Conservation (phyloP, 2,797 vertebrate genomes). For the Artibeus jamaicensis region DNA sequence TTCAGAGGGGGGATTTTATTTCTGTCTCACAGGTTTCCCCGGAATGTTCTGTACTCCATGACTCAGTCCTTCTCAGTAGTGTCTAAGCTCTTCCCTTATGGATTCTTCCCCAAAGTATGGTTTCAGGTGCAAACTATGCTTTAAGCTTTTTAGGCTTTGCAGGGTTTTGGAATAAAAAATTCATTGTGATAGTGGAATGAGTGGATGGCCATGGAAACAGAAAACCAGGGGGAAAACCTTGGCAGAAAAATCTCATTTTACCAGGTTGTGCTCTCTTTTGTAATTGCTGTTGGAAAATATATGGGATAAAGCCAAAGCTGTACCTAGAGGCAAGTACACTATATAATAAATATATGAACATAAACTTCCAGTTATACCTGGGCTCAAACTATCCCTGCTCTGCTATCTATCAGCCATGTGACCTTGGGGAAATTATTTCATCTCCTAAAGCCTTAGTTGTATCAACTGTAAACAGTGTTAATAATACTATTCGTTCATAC, state of each 20-base stretch:
- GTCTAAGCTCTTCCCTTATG: not conserved
- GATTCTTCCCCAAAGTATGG: not conserved
- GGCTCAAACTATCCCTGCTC: not conserved
- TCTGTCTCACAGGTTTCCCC: not conserved
- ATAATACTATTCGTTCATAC: not conserved
- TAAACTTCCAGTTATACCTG: not conserved
- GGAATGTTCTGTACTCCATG: not conserved
- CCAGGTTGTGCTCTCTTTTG: not conserved
- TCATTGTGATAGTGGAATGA: not conserved
- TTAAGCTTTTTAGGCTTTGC: not conserved
- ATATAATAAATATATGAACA: not conserved
- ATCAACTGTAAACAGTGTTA: not conserved
- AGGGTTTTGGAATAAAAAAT: constrained; percentile 12
- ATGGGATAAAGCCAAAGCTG: not conserved
- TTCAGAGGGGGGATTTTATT: not conserved
- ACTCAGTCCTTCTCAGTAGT: not conserved
- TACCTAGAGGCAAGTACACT: not conserved
- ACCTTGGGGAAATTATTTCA: not conserved
- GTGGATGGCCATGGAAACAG: not conserved
- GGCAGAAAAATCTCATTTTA: not conserved
- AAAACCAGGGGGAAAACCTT: not conserved
- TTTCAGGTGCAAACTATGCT: not conserved
- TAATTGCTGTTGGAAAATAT: not conserved
- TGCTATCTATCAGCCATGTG: not conserved
- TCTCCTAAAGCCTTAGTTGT: not conserved